Conservation (phyloP, 1,140 invertebrate genomes). For the Leptinotarsa defecta region DNA sequence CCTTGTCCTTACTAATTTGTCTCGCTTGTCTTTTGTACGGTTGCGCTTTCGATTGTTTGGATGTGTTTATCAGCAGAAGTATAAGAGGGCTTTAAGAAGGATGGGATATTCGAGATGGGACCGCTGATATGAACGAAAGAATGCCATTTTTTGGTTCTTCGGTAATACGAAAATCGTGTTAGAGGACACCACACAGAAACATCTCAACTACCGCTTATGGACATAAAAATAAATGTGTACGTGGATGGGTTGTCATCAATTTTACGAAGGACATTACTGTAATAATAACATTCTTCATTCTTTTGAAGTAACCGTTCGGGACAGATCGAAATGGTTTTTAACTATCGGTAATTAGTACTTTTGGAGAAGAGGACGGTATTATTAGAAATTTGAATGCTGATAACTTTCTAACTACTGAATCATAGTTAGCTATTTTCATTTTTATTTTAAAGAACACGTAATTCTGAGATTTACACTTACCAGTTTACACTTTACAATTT, state of each 20-base stretch:
- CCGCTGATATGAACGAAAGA: slow-evolving; percentile 37
- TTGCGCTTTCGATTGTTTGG: slow-evolving; percentile 42
- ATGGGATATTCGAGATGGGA: slow-evolving; percentile 43
- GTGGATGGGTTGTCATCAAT: slow-evolving; percentile 12
- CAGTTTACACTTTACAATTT: too few relatives aligned
- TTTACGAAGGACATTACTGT: slow-evolving; percentile 4
- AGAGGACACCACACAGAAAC: slow-evolving; percentile 34
- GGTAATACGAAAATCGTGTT: slow-evolving; percentile 46
- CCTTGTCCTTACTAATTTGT: slow-evolving; percentile 45
- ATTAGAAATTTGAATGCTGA: too few relatives aligned
- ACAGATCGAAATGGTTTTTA: too few relatives aligned
- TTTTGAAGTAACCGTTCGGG: too few relatives aligned
- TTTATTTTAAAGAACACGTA: too few relatives aligned
- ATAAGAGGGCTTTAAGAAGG: slow-evolving; percentile 38
- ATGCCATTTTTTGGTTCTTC: slow-evolving; percentile 44
- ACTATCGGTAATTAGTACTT: too few relatives aligned
- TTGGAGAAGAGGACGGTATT: too few relatives aligned
- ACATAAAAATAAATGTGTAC: slow-evolving; percentile 28
- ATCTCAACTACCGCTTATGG: slow-evolving; percentile 39
- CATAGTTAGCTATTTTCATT: too few relatives aligned
- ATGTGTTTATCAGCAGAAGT: slow-evolving; percentile 45
- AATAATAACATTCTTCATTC: too few relatives aligned
- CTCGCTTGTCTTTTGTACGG: slow-evolving; percentile 41
- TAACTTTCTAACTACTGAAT: too few relatives aligned
- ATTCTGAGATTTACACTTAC: too few relatives aligned